Base-by-base conservation (phyloP, 2,888 invertebrate species). In the Tetranychus truncatus region DNA sequence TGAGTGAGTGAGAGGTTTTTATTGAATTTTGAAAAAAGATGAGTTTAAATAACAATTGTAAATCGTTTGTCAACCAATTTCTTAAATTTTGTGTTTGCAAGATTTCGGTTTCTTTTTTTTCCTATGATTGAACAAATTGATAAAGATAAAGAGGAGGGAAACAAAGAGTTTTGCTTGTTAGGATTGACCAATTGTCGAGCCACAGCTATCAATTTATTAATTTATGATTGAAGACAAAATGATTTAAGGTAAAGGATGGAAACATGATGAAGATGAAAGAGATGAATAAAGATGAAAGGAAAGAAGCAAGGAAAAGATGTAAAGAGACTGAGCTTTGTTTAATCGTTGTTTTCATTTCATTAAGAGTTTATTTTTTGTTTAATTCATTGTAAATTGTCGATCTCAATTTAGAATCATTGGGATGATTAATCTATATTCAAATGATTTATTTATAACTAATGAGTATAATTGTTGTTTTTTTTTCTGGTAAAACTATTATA, bases 1-100 rank as follows among this genome's bases (percentile, higher is more conserved):
- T 55, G 66, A 74, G 75, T 69, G 66, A 45, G 11, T 18, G 44
- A 76, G 75, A 69, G 34, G 69, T 69, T 20, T 69, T 69, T 24
- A 69, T 69, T 24, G 69, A 11, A 69, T 69, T 24, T 69, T 18
- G 21, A 69, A 69, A 69, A 69, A 24, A 69, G 11, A 55, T 55
- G 55, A 55, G 6, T 55, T 55, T 55, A 55, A 55, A 55, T 55
- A 55, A 55, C 55, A 55, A 55, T 55, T 55, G 55, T 55, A 55
- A 55, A 55, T 55, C 15, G 55, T 55, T 55, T 55, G 55, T 55
- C 55, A 55, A 55, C 15, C 55, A 55, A 55, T 55, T 55, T 55
- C 11, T 15, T 15, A 15, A 7, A 55, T 55, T 15, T 15, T 55
- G 15, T 55, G 55, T 34, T 34, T 34, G 34, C 34, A 34, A 34